Conservation (phyloP, 2,113 vertebrate genomes). For the Microcebus murinus region DNA sequence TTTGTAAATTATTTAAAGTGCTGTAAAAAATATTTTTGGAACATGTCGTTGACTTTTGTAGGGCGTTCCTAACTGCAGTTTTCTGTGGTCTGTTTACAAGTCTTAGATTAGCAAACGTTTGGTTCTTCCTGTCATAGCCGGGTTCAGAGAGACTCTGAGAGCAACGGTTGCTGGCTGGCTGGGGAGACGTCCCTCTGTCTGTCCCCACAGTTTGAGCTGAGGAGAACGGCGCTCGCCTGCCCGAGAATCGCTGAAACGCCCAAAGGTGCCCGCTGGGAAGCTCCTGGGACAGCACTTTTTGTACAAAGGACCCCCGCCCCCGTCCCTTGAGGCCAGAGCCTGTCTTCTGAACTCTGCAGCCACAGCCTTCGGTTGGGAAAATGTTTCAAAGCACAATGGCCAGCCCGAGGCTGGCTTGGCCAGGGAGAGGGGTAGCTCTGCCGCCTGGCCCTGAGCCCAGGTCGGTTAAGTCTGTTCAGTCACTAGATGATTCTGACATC, state of each 20-base stretch:
- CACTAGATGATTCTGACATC: not conserved
- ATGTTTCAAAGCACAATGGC: conserved; percentile 61
- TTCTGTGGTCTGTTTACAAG: not conserved
- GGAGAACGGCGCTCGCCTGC: not conserved
- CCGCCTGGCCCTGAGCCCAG: not conserved
- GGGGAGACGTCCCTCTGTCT: no score
- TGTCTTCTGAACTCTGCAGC: not conserved
- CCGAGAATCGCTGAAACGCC: rapidly evolving
- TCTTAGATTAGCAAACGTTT: no score
- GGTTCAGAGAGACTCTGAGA: not conserved
- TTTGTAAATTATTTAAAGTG: conserved; percentile 81
- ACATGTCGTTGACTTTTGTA: conserved; percentile 58
- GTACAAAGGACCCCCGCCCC: not conserved
- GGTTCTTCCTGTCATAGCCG: not conserved
- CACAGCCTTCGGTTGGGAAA: rapidly evolving
- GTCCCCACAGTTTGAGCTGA: not conserved
- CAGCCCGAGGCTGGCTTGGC: not conserved
- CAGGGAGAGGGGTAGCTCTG: not conserved
- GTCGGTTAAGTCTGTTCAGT: rapidly evolving
- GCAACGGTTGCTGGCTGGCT: no score
- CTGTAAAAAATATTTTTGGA: conserved; percentile 83
- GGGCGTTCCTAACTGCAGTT: conserved; percentile 43
- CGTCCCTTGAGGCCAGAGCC: not conserved
- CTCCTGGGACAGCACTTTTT: not conserved
- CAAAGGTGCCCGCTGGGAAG: rapidly evolving